These are phyloP conservation scores for Dromococcyx pavoninus DNA, from an alignment of 2,797 vertebrate species.

Conservation along the genomic window DNA sequence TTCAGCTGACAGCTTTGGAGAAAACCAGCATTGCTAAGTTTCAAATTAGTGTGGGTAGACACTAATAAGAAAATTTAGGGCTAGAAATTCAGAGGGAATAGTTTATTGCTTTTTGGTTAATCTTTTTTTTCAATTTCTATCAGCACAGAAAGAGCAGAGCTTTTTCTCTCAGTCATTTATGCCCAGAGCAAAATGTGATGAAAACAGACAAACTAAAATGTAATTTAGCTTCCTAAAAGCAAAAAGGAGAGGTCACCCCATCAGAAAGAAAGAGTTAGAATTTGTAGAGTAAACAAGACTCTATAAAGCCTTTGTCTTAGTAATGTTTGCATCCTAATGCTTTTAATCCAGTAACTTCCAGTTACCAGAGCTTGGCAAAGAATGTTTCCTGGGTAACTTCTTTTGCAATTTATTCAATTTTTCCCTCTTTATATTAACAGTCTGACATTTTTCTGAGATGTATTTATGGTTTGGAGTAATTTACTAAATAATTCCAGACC, in stretches of 20 bases:
- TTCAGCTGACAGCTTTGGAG: slow-evolving; percentile 42
- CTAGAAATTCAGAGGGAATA: slow-evolving; percentile 4
- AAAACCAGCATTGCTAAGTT: slow-evolving; percentile 29
- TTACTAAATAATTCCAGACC: background rate
- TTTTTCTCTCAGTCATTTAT: background rate
- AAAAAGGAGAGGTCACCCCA: background rate
- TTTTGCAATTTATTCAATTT: slow-evolving; percentile 18
- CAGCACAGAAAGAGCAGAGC: slow-evolving; percentile 20
- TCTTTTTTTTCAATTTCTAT: slow-evolving; percentile 53
- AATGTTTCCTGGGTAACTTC: background rate
- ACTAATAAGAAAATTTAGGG: slow-evolving; percentile 47
- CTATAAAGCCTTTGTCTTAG: background rate
- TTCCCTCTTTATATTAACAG: background rate
- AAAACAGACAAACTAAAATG: slow-evolving; percentile 26
- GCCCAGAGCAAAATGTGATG: slow-evolving; percentile 28
- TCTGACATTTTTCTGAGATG: background rate
- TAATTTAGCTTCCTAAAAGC: slow-evolving; percentile 22
- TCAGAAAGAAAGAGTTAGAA: background rate
- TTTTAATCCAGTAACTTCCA: slow-evolving; percentile 27
- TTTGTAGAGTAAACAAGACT: slow-evolving; percentile 24
- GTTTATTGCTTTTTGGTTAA: slow-evolving; percentile 46
- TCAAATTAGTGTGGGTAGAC: slow-evolving; percentile 47
- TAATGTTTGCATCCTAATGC: background rate
- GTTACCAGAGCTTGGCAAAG: background rate
- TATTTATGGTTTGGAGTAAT: background rate